phyloP scores from a whole-genome alignment of 2,888 invertebrate species.

The Leptopilina drosophilae region DNA sequence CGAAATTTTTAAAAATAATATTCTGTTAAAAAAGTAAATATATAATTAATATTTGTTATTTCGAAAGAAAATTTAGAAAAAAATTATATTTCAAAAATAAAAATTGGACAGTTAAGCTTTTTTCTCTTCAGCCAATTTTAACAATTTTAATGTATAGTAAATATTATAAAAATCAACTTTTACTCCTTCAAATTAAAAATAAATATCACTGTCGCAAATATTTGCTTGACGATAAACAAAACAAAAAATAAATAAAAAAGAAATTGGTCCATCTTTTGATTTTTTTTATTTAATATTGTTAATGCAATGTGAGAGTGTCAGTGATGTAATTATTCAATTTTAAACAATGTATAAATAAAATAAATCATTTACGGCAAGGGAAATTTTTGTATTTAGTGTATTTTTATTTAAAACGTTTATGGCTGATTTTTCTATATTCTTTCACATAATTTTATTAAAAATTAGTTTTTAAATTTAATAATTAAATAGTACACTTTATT shows the following conservation, averaged over 20 bases:
- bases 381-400: conserved; percentile 1
- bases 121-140: conserved; percentile 19
- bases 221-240: background rate
- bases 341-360: conserved; percentile 66
- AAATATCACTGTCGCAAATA: background rate
- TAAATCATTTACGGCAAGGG: conserved; percentile 51
- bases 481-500: no score
- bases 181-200: background rate
- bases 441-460: no score
- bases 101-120: background rate
- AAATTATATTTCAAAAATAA: conserved; percentile 3
- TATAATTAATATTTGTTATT: conserved; percentile 5
- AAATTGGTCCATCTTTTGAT: conserved; percentile 55
- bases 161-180: background rate
- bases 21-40: background rate
- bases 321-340: conserved; percentile 62
- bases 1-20: conserved; percentile 5
- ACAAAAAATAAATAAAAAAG: background rate
- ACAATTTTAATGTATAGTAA: background rate
- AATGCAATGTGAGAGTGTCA: conserved; percentile 58
- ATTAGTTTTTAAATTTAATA: no score
- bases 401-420: background rate
- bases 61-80: background rate
- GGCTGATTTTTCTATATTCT: no score
- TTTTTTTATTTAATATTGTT: conserved; percentile 59